Evolutionary conservation across 2,113 vertebrate genomes (phyloP).

Genomic region (Scomber colias): DNA sequence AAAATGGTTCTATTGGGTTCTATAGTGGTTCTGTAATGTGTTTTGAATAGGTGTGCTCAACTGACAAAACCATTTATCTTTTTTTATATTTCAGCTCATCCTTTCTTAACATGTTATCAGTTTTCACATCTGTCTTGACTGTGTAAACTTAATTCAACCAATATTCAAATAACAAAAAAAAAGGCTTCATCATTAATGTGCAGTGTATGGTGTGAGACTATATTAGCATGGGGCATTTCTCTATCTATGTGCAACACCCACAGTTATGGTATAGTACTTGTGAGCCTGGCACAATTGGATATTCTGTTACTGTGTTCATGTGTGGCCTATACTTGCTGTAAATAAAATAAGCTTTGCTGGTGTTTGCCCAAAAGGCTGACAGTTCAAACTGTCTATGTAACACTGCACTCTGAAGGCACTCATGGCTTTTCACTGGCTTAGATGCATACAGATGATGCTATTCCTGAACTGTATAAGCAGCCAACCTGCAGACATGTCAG

Average conservation of each 20-base stretch:
- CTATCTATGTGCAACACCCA: background rate
- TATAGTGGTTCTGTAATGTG: background rate
- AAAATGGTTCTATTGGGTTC: background rate
- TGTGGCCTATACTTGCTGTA: background rate
- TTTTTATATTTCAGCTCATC: background rate
- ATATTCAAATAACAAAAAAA: background rate
- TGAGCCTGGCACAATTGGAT: background rate
- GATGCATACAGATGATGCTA: slow-evolving; percentile 16
- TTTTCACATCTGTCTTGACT: slow-evolving; percentile 18
- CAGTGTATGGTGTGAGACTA: background rate
- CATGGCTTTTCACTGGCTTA: background rate
- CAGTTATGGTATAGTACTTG: background rate
- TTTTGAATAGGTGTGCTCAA: background rate
- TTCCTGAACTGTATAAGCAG: slow-evolving; percentile 21
- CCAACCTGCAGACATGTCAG: slow-evolving; percentile 14
- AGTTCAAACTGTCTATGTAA: slow-evolving; percentile 6
- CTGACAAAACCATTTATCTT: background rate
- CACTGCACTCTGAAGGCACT: background rate
- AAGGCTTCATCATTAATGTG: background rate
- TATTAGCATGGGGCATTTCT: background rate
- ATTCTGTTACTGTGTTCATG: background rate
- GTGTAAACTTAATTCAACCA: background rate
- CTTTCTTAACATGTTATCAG: background rate
- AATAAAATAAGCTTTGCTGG: background rate
- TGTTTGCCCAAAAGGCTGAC: background rate